phyloP scores from a whole-genome alignment of 2,113 vertebrate genomes.

The Hemibates koningsi region DNA sequence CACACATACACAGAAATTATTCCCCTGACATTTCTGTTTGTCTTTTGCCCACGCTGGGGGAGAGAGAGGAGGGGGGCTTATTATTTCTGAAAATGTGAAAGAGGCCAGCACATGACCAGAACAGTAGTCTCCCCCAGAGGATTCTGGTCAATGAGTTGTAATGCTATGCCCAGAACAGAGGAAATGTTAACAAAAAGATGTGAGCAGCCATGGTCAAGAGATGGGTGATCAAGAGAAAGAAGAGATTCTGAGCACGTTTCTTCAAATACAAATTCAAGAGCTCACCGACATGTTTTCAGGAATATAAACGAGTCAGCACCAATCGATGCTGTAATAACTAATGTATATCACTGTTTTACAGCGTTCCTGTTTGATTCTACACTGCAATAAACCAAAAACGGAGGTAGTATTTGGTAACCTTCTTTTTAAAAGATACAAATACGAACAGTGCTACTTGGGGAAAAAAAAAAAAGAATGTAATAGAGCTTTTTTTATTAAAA shows the following conservation, averaged over 20 bases:
- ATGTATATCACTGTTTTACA: not conserved
- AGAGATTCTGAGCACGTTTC: not conserved
- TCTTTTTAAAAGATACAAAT: not conserved
- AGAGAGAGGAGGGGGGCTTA: not conserved
- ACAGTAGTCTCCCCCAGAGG: not conserved
- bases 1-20: not conserved
- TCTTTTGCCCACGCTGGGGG: not conserved
- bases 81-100: not conserved
- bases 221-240: slow-evolving; percentile 3
- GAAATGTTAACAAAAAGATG: slow-evolving; percentile 10
- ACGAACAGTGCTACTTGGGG: not conserved
- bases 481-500: not conserved
- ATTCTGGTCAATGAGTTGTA: not conserved
- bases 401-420: not conserved
- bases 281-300: not conserved
- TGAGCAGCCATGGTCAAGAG: slow-evolving; percentile 27
- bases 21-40: not conserved
- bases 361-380: not conserved
- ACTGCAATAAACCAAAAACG: not conserved
- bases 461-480: not conserved
- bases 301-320: not conserved
- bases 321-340: not conserved
- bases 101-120: not conserved
- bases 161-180: not conserved
- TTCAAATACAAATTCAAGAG: not conserved